Evolutionary conservation across 1,140 invertebrate genomes (phyloP).

Genomic region (Andricus grossulariae): DNA sequence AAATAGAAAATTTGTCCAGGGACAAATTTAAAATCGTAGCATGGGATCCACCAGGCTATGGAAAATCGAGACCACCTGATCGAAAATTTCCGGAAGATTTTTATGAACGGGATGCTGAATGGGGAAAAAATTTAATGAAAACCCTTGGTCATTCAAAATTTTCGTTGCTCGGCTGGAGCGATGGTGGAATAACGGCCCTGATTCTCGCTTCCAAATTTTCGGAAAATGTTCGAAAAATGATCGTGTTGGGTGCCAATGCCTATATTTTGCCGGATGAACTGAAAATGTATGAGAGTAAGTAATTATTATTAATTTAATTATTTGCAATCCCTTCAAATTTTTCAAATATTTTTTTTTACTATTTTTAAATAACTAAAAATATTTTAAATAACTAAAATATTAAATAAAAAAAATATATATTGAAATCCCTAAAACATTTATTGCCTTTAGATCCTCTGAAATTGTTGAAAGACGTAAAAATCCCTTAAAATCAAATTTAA

Average conservation of each 20-base stretch:
- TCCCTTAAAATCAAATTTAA: too few species aligned
- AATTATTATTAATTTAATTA: background rate
- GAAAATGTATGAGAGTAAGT: constrained; percentile 47
- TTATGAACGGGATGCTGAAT: constrained; percentile 84
- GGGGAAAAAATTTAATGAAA: constrained; percentile 84
- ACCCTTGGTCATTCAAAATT: constrained; percentile 81
- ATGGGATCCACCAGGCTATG: constrained; percentile 94
- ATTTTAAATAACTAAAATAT: too few species aligned
- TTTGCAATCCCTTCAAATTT: too few species aligned
- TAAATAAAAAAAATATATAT: too few species aligned
- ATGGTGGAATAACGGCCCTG: constrained; percentile 88
- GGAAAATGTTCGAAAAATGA: constrained; percentile 82
- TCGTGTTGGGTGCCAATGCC: constrained; percentile 87
- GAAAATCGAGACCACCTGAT: constrained; percentile 87
- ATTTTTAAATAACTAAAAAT: too few species aligned
- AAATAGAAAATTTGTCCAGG: constrained; percentile 82
- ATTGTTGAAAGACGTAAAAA: too few species aligned
- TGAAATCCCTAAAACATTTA: too few species aligned
- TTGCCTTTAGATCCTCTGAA: too few species aligned
- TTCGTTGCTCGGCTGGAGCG: constrained; percentile 92
- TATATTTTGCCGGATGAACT: constrained; percentile 79
- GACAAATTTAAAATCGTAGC: constrained; percentile 86
- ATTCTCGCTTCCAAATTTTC: constrained; percentile 84
- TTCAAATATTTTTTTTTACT: too few species aligned
- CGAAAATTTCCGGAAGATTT: constrained; percentile 84